A percentile compares a stretch with the other conserved stretches of the same genome.
These are phyloP conservation scores for Clunio marinus DNA, from an alignment of 2,888 invertebrate genomes.

Conservation along the genomic window DNA sequence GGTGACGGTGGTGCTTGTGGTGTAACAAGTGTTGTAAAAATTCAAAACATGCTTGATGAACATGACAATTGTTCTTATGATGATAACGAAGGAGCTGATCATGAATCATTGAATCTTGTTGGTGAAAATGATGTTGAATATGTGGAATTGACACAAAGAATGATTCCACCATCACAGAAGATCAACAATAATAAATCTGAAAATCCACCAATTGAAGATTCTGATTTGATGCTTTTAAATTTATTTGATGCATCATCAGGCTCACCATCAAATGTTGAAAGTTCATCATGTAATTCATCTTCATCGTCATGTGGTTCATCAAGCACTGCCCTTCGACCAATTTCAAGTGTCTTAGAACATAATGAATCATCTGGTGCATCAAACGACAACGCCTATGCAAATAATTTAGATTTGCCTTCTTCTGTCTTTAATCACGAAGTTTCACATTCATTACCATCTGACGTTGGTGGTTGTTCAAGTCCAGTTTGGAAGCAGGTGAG, in stretches of 20 bases:
- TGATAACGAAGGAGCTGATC: conserved; percentile 76
- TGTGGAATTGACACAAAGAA: conserved; percentile 55
- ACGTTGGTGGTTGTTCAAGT: conserved; percentile 18
- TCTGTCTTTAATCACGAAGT: conserved; percentile 7
- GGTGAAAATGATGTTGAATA: conserved; percentile 70
- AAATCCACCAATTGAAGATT: conserved; percentile 45
- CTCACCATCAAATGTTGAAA: background rate
- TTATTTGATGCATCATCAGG: conserved; percentile 51
- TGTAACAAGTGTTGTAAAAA: conserved; percentile 38
- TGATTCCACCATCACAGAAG: conserved; percentile 45
- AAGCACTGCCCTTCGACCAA: conserved; percentile 37
- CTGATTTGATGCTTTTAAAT: conserved; percentile 59
- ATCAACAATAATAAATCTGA: background rate
- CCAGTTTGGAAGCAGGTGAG: conserved; percentile 37
- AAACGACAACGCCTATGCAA: background rate
- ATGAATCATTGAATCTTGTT: conserved; percentile 68
- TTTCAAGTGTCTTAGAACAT: conserved; percentile 35
- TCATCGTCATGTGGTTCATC: conserved; percentile 36
- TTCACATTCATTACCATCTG: conserved; percentile 19
- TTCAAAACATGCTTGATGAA: conserved; percentile 53
- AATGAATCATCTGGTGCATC: background rate
- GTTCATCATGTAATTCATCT: conserved; percentile 16
- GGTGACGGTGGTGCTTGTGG: conserved; percentile 17
- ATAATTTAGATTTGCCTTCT: background rate
- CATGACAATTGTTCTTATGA: conserved; percentile 71